Base-by-base conservation (phyloP, 2,888 invertebrate species). In the Pachydiplax longipennis region DNA sequence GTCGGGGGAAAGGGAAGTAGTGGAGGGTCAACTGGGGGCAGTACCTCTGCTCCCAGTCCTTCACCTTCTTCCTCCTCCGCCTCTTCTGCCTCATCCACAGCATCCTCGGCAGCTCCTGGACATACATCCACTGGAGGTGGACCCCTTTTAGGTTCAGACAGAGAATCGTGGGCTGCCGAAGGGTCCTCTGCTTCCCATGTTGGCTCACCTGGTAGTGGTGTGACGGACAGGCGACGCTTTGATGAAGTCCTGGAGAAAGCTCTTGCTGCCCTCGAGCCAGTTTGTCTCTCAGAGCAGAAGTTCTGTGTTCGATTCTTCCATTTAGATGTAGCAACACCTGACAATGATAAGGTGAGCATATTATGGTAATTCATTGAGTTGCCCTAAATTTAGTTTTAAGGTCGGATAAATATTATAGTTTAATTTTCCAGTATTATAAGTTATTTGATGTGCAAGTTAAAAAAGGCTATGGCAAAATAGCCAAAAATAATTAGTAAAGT, bases 241-340 rank as follows among this genome's bases (percentile, higher is more conserved):
- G 97, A 97, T 93, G 95, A 96, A 91, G 95, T 97, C 90, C 94
- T 98, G 91, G 98, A 98, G 93, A 96, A 97, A 94, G 97, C 99
- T 90, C 95, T 99, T 91, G 97, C 97, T 25, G 97, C 98, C 93
- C 95, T 99, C 92, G 98, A 99, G 93, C 97, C 97, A 5, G 96
- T 98, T 91, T 99, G 99, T 93, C 95, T 99, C 92, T 97, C 98
- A 40, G 99, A 99, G 94, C 99, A 99, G 94, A 97, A 98, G 92
- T 99, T 99, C 94, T 99, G 99, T 93, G 96, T 97, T 31, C 95
- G 96, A 91, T 99, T 99, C 95, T 98, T 99, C 94, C 97, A 98
- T 94, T 95, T 98, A 92, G 97, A 97, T 93, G 95, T 91, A 18
- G 93, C 94, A 25, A 91, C 92, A 93, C 95, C 95, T 0, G 95